Percentiles rank a stretch among this genome's conserved stretches.
Conservation (phyloP, 2,113 vertebrate species). For the Eretmochelys imbricata region DNA sequence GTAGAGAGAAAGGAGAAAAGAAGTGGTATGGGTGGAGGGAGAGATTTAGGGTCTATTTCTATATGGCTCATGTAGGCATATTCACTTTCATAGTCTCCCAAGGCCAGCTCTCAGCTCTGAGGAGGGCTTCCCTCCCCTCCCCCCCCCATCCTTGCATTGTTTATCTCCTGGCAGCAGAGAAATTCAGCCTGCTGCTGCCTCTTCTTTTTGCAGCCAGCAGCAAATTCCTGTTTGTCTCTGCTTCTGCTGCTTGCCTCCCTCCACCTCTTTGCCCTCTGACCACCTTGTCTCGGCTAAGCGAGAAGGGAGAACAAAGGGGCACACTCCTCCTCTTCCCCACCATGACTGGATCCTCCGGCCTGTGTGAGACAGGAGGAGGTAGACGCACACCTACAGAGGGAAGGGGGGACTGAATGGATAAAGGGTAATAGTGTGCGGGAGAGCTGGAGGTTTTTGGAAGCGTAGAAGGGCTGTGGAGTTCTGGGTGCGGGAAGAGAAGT, state of each 20-base stretch:
- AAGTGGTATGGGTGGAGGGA: constrained; percentile 52
- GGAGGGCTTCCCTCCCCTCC: not conserved
- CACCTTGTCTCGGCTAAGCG: not conserved
- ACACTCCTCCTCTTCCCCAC: not conserved
- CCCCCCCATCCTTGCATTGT: not conserved
- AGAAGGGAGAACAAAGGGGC: no score
- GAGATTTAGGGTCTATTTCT: constrained; percentile 53
- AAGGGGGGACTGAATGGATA: no score
- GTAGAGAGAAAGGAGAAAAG: constrained; percentile 42
- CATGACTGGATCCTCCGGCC: no score
- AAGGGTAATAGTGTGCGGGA: no score
- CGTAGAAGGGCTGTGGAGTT: not conserved
- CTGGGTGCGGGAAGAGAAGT: not conserved
- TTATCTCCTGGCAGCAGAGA: not conserved
- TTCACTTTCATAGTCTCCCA: not conserved
- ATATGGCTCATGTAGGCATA: constrained; percentile 39
- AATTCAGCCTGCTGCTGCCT: not conserved
- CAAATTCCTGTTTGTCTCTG: not conserved
- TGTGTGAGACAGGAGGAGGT: no score
- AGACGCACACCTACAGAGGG: no score
- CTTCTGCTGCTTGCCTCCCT: not conserved
- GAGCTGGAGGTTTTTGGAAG: not conserved
- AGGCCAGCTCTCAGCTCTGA: constrained; percentile 35
- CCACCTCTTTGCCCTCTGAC: constrained; percentile 6
- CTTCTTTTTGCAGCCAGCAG: constrained; percentile 3